Conservation (phyloP, 2,888 invertebrate genomes). For the Sericinus montela region DNA sequence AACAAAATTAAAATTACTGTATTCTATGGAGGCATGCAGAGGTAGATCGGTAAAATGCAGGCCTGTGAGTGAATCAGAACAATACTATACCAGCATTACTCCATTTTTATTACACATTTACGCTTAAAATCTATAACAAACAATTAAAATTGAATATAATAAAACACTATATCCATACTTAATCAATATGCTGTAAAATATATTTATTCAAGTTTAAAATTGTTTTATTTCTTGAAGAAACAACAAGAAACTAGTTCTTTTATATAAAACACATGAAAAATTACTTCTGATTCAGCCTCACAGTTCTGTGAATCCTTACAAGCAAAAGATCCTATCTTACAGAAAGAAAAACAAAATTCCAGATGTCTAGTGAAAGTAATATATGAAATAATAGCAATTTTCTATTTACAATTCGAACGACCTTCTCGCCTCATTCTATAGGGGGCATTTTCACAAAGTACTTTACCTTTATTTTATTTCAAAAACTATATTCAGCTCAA, state of each 20-base stretch:
- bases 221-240: too few relatives aligned
- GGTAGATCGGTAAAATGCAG: conserved; percentile 66
- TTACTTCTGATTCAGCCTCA: not conserved
- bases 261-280: conserved; percentile 18
- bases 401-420: conserved; percentile 62
- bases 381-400: conserved; percentile 43
- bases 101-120: conserved; percentile 5
- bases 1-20: conserved; percentile 66
- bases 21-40: conserved; percentile 67
- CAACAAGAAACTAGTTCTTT: too few relatives aligned
- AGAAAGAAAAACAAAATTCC: conserved; percentile 30
- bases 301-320: conserved; percentile 24
- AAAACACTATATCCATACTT: conserved; percentile 18
- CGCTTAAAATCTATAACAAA: conserved; percentile 14
- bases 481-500: too few relatives aligned
- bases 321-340: conserved; percentile 31
- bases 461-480: too few relatives aligned
- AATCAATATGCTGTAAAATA: conserved; percentile 7
- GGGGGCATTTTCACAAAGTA: too few relatives aligned
- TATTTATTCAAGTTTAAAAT: too few relatives aligned
- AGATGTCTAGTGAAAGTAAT: conserved; percentile 13
- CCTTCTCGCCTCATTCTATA: too few relatives aligned
- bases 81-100: conserved; percentile 13
- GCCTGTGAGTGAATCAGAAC: conserved; percentile 35
- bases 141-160: conserved; percentile 18